Evolutionary conservation across 2,888 invertebrate genomes (phyloP).

Genomic region (Orchesellides sinensis): DNA sequence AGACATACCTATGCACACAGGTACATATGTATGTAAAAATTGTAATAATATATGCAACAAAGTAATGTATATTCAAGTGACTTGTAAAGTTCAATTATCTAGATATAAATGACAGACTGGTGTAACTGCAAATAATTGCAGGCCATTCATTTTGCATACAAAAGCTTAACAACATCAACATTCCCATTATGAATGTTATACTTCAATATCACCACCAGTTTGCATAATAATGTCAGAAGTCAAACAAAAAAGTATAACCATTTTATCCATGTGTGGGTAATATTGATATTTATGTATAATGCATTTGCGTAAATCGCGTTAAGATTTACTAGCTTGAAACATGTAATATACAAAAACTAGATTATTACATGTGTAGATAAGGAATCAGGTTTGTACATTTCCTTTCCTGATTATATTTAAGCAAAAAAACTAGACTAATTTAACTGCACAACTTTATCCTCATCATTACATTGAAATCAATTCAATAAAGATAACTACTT

Average conservation of each 20-base stretch:
- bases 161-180: conserved; percentile 34
- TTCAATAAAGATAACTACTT: conserved; percentile 23
- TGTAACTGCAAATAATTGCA: conserved; percentile 58
- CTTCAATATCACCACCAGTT: conserved; percentile 1
- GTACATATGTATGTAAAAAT: conserved; percentile 8
- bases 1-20: background rate
- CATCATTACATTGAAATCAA: too few species aligned
- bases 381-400: conserved; percentile 44
- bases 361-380: conserved; percentile 35
- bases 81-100: conserved; percentile 48
- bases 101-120: conserved; percentile 49
- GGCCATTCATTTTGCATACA: conserved; percentile 39
- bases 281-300: conserved; percentile 1
- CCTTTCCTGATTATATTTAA: background rate
- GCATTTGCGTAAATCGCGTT: conserved; percentile 18
- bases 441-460: background rate
- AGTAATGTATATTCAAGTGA: conserved; percentile 12
- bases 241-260: conserved; percentile 20
- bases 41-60: background rate
- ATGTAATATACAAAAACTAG: conserved; percentile 1
- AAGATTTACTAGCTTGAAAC: background rate
- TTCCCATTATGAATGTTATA: background rate
- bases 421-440: background rate
- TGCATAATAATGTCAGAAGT: background rate
- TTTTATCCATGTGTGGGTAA: background rate